A percentile compares a stretch with the other conserved stretches of the same genome.
Conservation (phyloP, 2,888 invertebrate species). For the Oscheius sp. region DNA sequence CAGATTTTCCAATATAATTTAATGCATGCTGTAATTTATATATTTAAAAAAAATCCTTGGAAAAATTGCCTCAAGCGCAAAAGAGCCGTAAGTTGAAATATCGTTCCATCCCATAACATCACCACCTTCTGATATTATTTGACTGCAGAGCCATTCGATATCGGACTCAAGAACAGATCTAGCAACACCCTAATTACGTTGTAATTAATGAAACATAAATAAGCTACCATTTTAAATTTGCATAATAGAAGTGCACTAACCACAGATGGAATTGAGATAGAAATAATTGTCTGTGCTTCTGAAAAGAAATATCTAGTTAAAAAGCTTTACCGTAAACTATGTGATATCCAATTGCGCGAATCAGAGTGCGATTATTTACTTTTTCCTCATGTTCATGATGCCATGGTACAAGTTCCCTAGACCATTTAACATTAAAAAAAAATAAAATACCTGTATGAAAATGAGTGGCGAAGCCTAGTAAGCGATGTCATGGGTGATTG, state of each 20-base stretch:
- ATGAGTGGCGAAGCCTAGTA: slow-evolving; percentile 41
- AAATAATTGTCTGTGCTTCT: slow-evolving; percentile 60
- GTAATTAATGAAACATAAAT: background rate
- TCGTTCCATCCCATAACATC: slow-evolving; percentile 49
- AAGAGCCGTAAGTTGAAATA: background rate
- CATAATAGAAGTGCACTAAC: slow-evolving; percentile 53
- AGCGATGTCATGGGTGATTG: slow-evolving; percentile 10
- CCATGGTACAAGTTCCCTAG: slow-evolving; percentile 65
- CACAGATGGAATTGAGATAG: slow-evolving; percentile 54
- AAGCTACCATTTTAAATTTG: slow-evolving; percentile 45
- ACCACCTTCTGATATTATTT: slow-evolving; percentile 38
- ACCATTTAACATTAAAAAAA: slow-evolving; percentile 35
- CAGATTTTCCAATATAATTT: slow-evolving; percentile 1
- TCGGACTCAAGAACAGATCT: slow-evolving; percentile 36
- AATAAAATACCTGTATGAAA: slow-evolving; percentile 44
- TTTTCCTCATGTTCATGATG: slow-evolving; percentile 47
- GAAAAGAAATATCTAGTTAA: slow-evolving; percentile 9
- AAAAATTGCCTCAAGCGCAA: slow-evolving; percentile 14
- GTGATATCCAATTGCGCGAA: slow-evolving; percentile 65
- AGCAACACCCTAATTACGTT: slow-evolving; percentile 30
- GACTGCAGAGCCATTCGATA: slow-evolving; percentile 46
- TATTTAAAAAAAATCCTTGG: background rate
- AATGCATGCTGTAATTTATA: slow-evolving; percentile 29
- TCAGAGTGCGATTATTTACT: slow-evolving; percentile 54
- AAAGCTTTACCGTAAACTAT: slow-evolving; percentile 51